Evolutionary conservation across 2,797 vertebrate genomes (phyloP).

Genomic region (Geotrypetes seraphini): DNA sequence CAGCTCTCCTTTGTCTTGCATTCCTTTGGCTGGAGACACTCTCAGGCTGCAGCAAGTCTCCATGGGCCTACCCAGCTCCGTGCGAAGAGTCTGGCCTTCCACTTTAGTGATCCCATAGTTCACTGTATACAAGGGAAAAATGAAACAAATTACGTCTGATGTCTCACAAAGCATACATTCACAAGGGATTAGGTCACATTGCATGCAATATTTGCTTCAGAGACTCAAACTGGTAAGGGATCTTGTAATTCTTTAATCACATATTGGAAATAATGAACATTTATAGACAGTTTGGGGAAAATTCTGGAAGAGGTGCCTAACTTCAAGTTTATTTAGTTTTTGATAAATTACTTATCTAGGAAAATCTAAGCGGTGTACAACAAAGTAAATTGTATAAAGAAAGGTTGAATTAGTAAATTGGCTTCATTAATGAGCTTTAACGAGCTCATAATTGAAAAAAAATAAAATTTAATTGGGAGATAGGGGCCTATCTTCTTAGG

Average conservation of each 20-base stretch:
- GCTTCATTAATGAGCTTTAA: too few species aligned
- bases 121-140: slow-evolving; percentile 37
- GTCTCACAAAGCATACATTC: neutral
- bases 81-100: slow-evolving; percentile 71
- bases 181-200: neutral
- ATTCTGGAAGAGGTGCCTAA: too few species aligned
- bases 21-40: slow-evolving; percentile 66
- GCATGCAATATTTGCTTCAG: fast-evolving
- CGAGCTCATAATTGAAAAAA: too few species aligned
- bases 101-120: slow-evolving; percentile 73
- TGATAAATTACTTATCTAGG: too few species aligned
- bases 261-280: neutral
- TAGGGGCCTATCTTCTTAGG: too few species aligned
- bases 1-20: slow-evolving; percentile 69
- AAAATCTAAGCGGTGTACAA: too few species aligned
- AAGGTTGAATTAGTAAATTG: too few species aligned
- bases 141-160: slow-evolving; percentile 12
- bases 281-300: neutral
- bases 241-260: neutral
- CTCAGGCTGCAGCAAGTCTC: slow-evolving; percentile 75
- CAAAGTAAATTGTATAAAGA: too few species aligned
- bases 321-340: too few species aligned
- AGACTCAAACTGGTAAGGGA: neutral
- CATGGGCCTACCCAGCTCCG: slow-evolving; percentile 69
- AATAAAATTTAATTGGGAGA: too few species aligned